phyloP scores from a whole-genome alignment of 2,888 invertebrate genomes.

The Hermaeophaga mercurialis region DNA sequence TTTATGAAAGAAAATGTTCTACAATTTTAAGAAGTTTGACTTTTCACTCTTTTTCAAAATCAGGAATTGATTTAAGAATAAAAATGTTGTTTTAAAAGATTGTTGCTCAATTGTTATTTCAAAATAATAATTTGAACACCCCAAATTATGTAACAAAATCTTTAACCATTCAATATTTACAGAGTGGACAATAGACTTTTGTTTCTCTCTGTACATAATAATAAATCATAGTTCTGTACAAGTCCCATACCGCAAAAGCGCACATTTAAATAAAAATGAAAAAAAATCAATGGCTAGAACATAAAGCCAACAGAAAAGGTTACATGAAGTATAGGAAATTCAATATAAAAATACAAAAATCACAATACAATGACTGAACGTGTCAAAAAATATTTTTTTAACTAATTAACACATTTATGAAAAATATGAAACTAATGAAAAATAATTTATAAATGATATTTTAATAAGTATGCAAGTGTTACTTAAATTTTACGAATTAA shows the following conservation, averaged over 20 bases:
- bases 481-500: not conserved
- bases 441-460: not conserved
- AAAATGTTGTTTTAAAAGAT: too few species aligned
- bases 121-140: too few species aligned
- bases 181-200: too few species aligned
- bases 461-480: too few species aligned
- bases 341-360: slow-evolving; percentile 19
- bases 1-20: too few species aligned
- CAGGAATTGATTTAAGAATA: too few species aligned
- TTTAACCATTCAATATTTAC: too few species aligned
- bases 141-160: too few species aligned
- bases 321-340: slow-evolving; percentile 1
- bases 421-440: not conserved
- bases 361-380: slow-evolving; percentile 20
- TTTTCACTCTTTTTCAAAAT: too few species aligned
- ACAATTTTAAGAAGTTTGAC: too few species aligned
- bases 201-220: slow-evolving; percentile 5
- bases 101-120: too few species aligned
- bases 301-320: not conserved
- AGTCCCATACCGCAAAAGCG: slow-evolving; percentile 17
- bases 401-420: not conserved
- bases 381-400: not conserved
- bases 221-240: slow-evolving; percentile 20
- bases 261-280: too few species aligned
- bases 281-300: slow-evolving; percentile 5